These are phyloP conservation scores for Phenganax stokvisi DNA, from an alignment of 92 coral and sea anemone genomes.

Conservation along the genomic window DNA sequence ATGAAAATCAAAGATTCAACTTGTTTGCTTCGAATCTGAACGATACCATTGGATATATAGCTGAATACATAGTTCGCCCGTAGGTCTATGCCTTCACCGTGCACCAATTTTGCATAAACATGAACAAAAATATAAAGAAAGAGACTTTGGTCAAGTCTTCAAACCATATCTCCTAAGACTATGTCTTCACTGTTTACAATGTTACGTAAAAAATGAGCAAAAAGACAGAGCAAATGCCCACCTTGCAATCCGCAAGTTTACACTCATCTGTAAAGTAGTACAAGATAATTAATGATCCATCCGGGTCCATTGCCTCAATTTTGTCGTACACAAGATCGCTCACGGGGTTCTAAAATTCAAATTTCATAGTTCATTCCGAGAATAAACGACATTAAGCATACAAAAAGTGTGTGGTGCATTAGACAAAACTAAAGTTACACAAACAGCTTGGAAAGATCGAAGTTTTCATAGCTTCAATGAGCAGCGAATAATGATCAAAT, in stretches of 20 bases:
- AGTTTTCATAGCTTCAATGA: no score
- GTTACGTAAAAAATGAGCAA: no score
- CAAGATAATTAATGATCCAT: constrained; percentile 45
- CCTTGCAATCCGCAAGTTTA: constrained; percentile 33
- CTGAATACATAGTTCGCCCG: neutral
- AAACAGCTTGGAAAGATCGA: no score
- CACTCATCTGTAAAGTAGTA: constrained; percentile 64
- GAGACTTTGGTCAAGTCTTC: neutral
- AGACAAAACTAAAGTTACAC: no score
- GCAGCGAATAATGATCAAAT: no score
- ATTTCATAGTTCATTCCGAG: neutral
- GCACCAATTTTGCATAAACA: neutral
- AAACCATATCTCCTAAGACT: no score
- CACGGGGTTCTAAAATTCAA: constrained; percentile 55
- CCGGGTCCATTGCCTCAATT: constrained; percentile 64
- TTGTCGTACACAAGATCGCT: constrained; percentile 44
- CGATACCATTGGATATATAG: neutral
- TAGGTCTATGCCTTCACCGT: neutral
- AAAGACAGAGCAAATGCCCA: neutral
- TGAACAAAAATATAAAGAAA: neutral
- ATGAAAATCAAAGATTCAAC: neutral
- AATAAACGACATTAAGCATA: no score
- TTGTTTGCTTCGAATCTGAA: neutral
- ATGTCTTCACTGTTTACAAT: no score
- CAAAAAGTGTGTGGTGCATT: no score